Evolutionary conservation across 1,140 invertebrate genomes (phyloP), one percentile per base, ranked within the genome.

Genomic region (Hypsibius dujardini): DNA sequence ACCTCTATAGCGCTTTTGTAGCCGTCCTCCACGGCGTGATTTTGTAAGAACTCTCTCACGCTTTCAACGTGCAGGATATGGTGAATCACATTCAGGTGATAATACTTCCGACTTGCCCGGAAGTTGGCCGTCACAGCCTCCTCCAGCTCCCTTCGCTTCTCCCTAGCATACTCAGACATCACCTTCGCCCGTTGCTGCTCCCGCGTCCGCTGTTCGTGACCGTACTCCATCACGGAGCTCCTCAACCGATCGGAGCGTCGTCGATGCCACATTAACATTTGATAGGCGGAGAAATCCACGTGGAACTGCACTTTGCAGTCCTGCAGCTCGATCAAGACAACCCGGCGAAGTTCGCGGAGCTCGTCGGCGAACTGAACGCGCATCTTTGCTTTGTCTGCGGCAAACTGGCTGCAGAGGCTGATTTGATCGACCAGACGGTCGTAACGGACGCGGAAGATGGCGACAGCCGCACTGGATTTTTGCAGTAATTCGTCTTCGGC

Each of bases 101-200:
- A 56, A 56, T 56, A 56, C 50, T 56, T 56, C 50, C 50, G 50
- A n/a, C 7, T n/a, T n/a, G 7, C 50, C 50, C 50, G 50, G 50
- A 56, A 56, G 50, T 56, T 56, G 50, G 7, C n/a, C 7, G 50
- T 56, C 7, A 7, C 7, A 12, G 50, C 50, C 7, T 56, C 50
- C 50, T n/a, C 50, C 50, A 56, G 50, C 50, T 56, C 50, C 50
- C n/a, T 56, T n/a, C 50, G 50, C n/a, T 56, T 56, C 50, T 56
- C 7, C 50, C 7, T 12, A n/a, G 50, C 50, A 7, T n/a, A 12
- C 7, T 56, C 50, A n/a, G 7, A 56, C 50, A 56, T 7, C 50
- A 56, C 50, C 50, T 56, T n/a, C 50, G n/a, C 50, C 50, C 50
- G 7, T 56, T n/a, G 50, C n/a, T 12, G 7, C 50, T 56, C 50